Evolutionary conservation across 2,113 vertebrate species (phyloP).

Genomic region (Myiagra hebetior): DNA sequence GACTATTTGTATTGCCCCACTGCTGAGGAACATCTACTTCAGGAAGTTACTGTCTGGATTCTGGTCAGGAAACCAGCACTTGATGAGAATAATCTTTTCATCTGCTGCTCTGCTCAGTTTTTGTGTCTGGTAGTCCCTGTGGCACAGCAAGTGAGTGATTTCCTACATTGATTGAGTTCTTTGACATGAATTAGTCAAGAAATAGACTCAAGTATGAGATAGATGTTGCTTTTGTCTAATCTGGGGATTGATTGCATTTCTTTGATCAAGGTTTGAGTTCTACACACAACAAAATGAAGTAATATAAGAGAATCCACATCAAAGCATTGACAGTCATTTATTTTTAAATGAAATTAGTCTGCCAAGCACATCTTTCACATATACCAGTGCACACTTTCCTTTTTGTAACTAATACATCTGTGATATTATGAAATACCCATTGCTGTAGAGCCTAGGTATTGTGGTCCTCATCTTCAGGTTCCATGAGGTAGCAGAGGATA

Average conservation of each 20-base stretch:
- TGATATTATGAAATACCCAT: neutral
- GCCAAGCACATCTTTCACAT: neutral
- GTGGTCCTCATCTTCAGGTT: neutral
- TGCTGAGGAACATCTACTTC: neutral
- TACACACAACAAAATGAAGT: neutral
- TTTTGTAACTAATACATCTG: neutral
- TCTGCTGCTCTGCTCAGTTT: neutral
- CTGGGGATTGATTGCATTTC: neutral
- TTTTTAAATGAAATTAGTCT: neutral
- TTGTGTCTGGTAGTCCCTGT: neutral
- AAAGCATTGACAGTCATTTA: neutral
- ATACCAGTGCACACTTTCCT: neutral
- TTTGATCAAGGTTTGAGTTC: neutral
- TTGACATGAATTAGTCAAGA: neutral
- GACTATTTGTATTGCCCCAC: neutral
- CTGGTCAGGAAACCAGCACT: neutral
- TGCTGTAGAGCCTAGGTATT: neutral
- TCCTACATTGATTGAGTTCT: neutral
- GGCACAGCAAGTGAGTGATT: neutral
- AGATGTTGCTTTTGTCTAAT: neutral
- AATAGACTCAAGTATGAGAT: neutral
- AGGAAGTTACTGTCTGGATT: neutral
- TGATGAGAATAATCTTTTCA: neutral
- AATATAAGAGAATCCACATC: neutral
- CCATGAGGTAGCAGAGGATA: neutral